phyloP scores from a whole-genome alignment of 1,140 invertebrate genomes.

The Apocrypta bakeri region DNA sequence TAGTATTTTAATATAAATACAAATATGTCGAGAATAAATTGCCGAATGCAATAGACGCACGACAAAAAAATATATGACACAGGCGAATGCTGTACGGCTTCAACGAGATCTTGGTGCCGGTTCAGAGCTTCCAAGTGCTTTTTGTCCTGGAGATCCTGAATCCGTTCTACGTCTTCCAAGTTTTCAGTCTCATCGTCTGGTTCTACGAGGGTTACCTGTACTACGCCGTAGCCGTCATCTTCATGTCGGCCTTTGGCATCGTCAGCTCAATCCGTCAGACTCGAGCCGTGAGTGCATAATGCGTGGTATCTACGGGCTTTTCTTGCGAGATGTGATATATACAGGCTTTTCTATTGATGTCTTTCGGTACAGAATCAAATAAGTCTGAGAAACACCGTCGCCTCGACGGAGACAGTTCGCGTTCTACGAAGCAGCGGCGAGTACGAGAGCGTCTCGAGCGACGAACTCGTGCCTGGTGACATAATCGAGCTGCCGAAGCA shows the following conservation, averaged over 20 bases:
- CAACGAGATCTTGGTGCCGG: constrained; percentile 87
- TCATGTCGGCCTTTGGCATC: constrained; percentile 91
- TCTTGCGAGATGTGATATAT: too few species aligned
- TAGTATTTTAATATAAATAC: neutral
- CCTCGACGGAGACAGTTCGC: constrained; percentile 78
- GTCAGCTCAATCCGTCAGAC: constrained; percentile 88
- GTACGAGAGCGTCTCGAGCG: constrained; percentile 75
- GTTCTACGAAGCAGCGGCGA: constrained; percentile 73
- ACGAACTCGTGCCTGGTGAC: constrained; percentile 92
- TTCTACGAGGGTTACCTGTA: constrained; percentile 88
- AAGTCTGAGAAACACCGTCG: constrained; percentile 81
- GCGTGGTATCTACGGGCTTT: too few species aligned
- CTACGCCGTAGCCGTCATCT: constrained; percentile 89
- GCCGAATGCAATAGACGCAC: too few species aligned
- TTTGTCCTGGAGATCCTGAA: constrained; percentile 89
- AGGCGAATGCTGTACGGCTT: constrained; percentile 85
- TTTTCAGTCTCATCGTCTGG: constrained; percentile 89
- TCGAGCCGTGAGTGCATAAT: constrained; percentile 80
- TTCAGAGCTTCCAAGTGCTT: constrained; percentile 82
- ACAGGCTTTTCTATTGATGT: too few species aligned
- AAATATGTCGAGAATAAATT: too few species aligned
- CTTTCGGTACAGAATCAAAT: constrained; percentile 85
- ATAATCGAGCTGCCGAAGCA: constrained; percentile 89
- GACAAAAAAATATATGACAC: too few species aligned
- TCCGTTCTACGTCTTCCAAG: constrained; percentile 95